Evolutionary conservation across 1,140 invertebrate genomes (phyloP), one percentile per base, ranked within the genome.

Genomic region (Formica exsecta): DNA sequence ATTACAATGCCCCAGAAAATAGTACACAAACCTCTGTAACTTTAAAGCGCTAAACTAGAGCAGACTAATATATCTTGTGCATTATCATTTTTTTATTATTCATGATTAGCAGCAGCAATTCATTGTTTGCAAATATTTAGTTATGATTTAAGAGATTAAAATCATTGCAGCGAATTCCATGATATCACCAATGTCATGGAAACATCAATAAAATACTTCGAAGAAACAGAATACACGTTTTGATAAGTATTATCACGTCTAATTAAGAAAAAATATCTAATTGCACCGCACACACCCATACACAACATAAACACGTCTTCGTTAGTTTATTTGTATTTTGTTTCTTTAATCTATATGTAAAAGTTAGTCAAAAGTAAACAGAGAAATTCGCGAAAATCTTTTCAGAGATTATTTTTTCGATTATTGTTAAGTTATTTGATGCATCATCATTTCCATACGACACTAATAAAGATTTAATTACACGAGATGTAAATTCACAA

Each of bases 341-440:
- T 16, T 57, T 75, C 29, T 22, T 22, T 73, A 36, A 57, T 36
- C n/a, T 57, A 71, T 25, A 71, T 8, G 19, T 54, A 73, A n/a
- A 57, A 73, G 36, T 36, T 0, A 7, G 22, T 22, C 22, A 22
- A 22, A 22, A 22, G 22, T 22, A 13, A 57, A 36, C 7, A 32
- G 5, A 1, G 9, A 6, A 57, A 38, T 38, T 54, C 11, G n/a
- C 48, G 7, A 54, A 51, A 13, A 51, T 51, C 4, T 16, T 16
- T 13, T 38, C 8, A 7, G 7, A 11, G 44, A 13, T 48, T 48
- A 48, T 51, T 51, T 51, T 51, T 51, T 51, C 16, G 16, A 51
- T 51, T 51, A 51, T 51, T 13, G 3, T 1, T 16, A 51, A 51
- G 16, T 51, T 19, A 51, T 19, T 51, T 0, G 48, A 51, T 19